Conservation (phyloP, 2,888 invertebrate genomes). For the Perizoma flavofasciatum region DNA sequence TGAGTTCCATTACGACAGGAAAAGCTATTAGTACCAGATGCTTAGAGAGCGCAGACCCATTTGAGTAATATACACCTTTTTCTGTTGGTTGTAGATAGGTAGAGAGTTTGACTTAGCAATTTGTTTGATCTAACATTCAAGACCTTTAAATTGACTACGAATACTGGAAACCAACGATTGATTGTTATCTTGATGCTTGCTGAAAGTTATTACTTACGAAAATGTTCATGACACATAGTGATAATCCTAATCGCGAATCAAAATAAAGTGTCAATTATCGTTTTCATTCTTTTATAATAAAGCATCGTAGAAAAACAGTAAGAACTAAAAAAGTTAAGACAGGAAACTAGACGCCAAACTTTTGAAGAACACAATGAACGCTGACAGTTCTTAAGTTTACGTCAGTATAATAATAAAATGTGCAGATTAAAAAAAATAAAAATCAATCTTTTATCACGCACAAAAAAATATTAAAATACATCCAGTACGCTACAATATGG, state of each 20-base stretch:
- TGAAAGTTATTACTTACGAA: too few relatives aligned
- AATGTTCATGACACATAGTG: too few relatives aligned
- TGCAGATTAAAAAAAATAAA: neutral
- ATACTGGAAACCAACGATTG: too few relatives aligned
- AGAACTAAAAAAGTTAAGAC: constrained; percentile 23
- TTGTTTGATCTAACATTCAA: too few relatives aligned
- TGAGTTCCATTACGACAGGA: constrained; percentile 7
- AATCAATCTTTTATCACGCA: neutral
- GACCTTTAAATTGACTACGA: too few relatives aligned
- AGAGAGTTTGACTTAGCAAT: too few relatives aligned
- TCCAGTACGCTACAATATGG: too few relatives aligned
- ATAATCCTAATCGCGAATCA: too few relatives aligned
- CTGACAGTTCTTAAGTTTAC: constrained; percentile 24
- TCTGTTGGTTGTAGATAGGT: neutral
- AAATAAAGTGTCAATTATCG: too few relatives aligned
- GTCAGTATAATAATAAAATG: constrained; percentile 16
- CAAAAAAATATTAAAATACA: neutral
- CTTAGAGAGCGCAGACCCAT: neutral
- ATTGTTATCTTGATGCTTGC: too few relatives aligned
- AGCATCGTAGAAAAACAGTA: constrained; percentile 1
- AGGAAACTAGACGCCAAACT: constrained; percentile 23
- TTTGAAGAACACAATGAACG: constrained; percentile 25
- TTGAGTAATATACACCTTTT: neutral
- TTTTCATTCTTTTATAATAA: neutral
- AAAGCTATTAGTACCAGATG: constrained; percentile 15